Percentiles rank a stretch among this genome's conserved stretches.
These are phyloP conservation scores for Gadopsis marmoratus DNA, from an alignment of 2,797 vertebrate genomes.

Conservation along the genomic window DNA sequence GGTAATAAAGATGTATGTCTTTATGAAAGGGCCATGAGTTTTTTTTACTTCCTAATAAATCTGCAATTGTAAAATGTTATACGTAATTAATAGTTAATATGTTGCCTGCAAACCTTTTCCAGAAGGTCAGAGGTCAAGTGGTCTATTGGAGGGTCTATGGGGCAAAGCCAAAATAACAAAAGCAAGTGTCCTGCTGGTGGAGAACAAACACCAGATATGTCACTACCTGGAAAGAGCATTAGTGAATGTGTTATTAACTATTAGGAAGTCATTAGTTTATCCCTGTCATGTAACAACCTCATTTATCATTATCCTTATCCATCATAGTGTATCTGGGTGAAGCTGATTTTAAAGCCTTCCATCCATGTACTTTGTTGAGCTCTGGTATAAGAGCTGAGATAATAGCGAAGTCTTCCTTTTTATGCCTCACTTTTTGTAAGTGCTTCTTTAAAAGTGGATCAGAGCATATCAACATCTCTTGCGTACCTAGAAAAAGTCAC, in stretches of 20 bases:
- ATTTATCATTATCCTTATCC: background rate
- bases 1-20: background rate
- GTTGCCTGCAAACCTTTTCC: background rate
- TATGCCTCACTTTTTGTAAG: background rate
- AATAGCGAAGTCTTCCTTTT: background rate
- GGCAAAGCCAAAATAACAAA: background rate
- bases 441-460: background rate
- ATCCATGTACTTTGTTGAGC: background rate
- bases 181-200: background rate
- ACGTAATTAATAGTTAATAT: no score
- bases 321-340: background rate
- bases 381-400: background rate
- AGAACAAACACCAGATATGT: background rate
- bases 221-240: background rate
- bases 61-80: no score
- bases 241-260: no score
- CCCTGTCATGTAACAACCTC: background rate
- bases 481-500: background rate
- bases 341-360: background rate
- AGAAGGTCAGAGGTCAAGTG: background rate
- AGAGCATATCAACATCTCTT: slow-evolving; percentile 7
- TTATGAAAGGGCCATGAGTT: no score
- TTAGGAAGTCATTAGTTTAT: background rate
- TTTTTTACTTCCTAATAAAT: background rate
- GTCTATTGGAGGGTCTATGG: background rate